phyloP scores from a whole-genome alignment of 1,140 invertebrate genomes.

The Melipona quadrifasciata region DNA sequence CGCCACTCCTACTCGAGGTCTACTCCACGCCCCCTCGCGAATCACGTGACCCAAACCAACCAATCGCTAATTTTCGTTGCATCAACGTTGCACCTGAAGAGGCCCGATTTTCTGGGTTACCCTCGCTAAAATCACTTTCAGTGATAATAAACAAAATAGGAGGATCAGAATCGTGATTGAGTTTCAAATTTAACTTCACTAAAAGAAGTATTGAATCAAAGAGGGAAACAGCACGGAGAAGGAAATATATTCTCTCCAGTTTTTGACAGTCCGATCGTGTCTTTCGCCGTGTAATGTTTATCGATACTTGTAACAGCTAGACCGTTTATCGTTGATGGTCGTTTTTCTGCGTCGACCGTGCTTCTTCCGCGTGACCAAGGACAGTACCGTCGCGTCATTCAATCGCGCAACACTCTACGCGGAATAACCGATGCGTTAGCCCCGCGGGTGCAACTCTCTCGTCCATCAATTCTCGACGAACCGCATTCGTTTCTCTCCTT shows the following conservation, averaged over 20 bases:
- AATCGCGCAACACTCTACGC: conserved; percentile 59
- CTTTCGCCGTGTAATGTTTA: neutral
- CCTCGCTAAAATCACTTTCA: too few relatives aligned
- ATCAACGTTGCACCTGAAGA: too few relatives aligned
- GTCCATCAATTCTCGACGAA: conserved; percentile 28
- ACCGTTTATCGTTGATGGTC: neutral
- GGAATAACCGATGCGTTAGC: conserved; percentile 50
- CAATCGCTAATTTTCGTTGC: too few relatives aligned
- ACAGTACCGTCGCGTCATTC: conserved; percentile 54
- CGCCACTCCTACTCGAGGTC: too few relatives aligned
- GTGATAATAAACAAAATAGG: too few relatives aligned
- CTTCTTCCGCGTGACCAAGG: conserved; percentile 11
- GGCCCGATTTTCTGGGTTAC: too few relatives aligned
- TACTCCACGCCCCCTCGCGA: too few relatives aligned
- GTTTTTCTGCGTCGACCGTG: conserved; percentile 12
- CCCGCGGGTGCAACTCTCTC: conserved; percentile 28
- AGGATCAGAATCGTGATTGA: too few relatives aligned
- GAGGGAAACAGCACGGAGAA: neutral
- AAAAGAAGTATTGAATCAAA: too few relatives aligned
- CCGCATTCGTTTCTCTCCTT: conserved; percentile 9
- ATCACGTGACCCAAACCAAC: too few relatives aligned
- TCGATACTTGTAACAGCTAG: neutral
- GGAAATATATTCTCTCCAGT: neutral
- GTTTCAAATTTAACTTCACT: too few relatives aligned
- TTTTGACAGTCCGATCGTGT: neutral